A percentile compares a stretch with the other conserved stretches of the same genome.
These are phyloP conservation scores for Tribolium castaneum DNA, from an alignment of 1,140 invertebrate species.

Conservation along the genomic window DNA sequence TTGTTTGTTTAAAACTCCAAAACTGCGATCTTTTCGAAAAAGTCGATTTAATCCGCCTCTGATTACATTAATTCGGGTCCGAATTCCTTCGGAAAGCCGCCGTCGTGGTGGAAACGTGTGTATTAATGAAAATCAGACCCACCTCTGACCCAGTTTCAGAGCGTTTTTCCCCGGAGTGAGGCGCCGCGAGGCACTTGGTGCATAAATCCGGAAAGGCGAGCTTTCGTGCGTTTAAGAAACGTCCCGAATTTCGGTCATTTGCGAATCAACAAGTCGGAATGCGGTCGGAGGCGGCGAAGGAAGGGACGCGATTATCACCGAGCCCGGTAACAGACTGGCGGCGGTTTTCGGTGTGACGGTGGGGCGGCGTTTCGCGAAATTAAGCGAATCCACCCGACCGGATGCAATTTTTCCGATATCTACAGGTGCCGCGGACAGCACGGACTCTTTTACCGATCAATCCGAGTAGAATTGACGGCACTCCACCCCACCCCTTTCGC, in stretches of 20 bases:
- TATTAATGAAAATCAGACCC: not conserved
- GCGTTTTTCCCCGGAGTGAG: not conserved
- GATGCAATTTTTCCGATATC: slow-evolving; percentile 54
- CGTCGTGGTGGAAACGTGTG: not conserved
- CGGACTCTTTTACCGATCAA: not conserved
- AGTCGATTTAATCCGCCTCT: too few species aligned
- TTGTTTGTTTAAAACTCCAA: too few species aligned
- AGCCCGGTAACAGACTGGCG: slow-evolving; percentile 40
- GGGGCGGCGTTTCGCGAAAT: slow-evolving; percentile 45
- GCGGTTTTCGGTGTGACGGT: slow-evolving; percentile 40
- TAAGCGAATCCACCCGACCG: slow-evolving; percentile 45
- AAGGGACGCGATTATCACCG: slow-evolving; percentile 26
- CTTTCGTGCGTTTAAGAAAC: not conserved
- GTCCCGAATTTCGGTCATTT: not conserved
- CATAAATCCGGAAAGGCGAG: not conserved
- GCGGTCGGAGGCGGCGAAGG: slow-evolving; percentile 14
- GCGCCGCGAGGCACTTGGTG: not conserved
- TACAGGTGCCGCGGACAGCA: slow-evolving; percentile 48
- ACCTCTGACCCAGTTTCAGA: slow-evolving; percentile 29
- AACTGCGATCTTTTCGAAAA: too few species aligned
- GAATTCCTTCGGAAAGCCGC: too few species aligned
- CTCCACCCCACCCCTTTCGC: not conserved
- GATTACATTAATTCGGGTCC: too few species aligned
- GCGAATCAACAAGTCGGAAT: slow-evolving; percentile 11
- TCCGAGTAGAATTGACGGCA: not conserved